Evolutionary conservation across 30 jellyfish, hydroid and myxozoan genomes (phyloP).

Genomic region (Chironex yamaguchii): DNA sequence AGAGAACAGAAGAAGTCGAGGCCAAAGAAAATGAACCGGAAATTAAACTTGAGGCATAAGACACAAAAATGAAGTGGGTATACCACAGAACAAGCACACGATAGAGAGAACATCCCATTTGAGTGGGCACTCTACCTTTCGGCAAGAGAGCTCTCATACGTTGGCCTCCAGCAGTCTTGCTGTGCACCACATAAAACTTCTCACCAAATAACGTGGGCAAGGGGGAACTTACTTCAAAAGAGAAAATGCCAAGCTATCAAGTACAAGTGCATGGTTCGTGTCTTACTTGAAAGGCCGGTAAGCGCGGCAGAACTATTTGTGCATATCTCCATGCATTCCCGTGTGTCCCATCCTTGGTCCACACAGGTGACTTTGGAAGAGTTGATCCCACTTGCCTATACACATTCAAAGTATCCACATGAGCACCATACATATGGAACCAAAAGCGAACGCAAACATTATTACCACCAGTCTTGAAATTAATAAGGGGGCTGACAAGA

Average conservation of each 20-base stretch:
- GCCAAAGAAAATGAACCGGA: too few relatives aligned
- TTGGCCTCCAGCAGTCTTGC: too few relatives aligned
- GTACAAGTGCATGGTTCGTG: background rate
- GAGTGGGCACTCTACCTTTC: too few relatives aligned
- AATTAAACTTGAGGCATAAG: too few relatives aligned
- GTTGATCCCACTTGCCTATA: conserved; percentile 51
- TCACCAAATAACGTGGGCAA: too few relatives aligned
- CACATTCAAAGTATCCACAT: conserved; percentile 86
- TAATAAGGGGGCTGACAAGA: conserved; percentile 75
- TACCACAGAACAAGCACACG: too few relatives aligned
- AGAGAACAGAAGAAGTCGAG: too few relatives aligned
- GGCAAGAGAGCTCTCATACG: too few relatives aligned
- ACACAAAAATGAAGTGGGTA: too few relatives aligned
- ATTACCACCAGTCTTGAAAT: conserved; percentile 66
- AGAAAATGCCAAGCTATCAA: background rate
- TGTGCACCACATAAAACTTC: too few relatives aligned
- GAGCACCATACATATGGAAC: conserved; percentile 99
- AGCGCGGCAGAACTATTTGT: conserved; percentile 77
- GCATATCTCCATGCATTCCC: conserved; percentile 92
- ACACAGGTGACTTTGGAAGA: conserved; percentile 78
- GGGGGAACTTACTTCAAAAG: too few relatives aligned
- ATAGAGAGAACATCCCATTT: too few relatives aligned
- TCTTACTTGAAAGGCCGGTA: conserved; percentile 78
- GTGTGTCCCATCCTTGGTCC: conserved; percentile 88
- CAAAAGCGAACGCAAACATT: conserved; percentile 90